phyloP scores from a whole-genome alignment of 2,113 vertebrate genomes.

The Chaenocephalus aceratus region DNA sequence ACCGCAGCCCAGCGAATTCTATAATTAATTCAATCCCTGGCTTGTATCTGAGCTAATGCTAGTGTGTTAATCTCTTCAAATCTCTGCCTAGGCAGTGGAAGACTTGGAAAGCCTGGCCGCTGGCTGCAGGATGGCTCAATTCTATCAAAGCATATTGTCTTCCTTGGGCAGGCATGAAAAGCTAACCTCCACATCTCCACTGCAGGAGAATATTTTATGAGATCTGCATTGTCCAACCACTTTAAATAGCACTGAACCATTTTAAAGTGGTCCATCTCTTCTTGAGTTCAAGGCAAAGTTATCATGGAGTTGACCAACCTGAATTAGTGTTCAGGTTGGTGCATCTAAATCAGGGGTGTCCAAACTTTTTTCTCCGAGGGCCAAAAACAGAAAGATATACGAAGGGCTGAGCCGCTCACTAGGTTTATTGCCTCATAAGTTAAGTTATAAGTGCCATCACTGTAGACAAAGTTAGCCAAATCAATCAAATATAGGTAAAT shows the following conservation, averaged over 20 bases:
- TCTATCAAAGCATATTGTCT: slow-evolving; percentile 73
- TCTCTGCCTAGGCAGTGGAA: slow-evolving; percentile 81
- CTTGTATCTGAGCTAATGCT: slow-evolving; percentile 81
- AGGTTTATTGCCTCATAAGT: too few species aligned
- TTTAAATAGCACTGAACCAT: slow-evolving; percentile 18
- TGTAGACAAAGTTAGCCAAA: too few species aligned
- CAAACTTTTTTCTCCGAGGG: too few species aligned
- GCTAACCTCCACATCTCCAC: slow-evolving; percentile 44
- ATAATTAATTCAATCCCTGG: slow-evolving; percentile 86
- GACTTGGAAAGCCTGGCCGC: slow-evolving; percentile 82
- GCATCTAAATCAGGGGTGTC: background rate
- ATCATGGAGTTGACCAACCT: slow-evolving; percentile 4
- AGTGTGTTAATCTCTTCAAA: slow-evolving; percentile 85
- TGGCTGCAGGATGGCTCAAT: slow-evolving; percentile 81
- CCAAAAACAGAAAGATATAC: too few species aligned
- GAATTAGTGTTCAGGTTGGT: background rate
- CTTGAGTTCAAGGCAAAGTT: slow-evolving; percentile 21
- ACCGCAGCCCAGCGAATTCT: slow-evolving; percentile 75
- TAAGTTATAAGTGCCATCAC: too few species aligned
- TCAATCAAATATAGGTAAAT: too few species aligned
- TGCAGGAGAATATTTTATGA: slow-evolving; percentile 43
- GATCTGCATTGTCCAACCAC: slow-evolving; percentile 44
- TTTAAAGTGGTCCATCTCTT: slow-evolving; percentile 9
- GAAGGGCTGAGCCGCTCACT: too few species aligned
- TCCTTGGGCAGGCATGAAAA: slow-evolving; percentile 54